These are phyloP conservation scores for Cyaniris semiargus DNA, from an alignment of 2,888 invertebrate species.

Conservation along the genomic window DNA sequence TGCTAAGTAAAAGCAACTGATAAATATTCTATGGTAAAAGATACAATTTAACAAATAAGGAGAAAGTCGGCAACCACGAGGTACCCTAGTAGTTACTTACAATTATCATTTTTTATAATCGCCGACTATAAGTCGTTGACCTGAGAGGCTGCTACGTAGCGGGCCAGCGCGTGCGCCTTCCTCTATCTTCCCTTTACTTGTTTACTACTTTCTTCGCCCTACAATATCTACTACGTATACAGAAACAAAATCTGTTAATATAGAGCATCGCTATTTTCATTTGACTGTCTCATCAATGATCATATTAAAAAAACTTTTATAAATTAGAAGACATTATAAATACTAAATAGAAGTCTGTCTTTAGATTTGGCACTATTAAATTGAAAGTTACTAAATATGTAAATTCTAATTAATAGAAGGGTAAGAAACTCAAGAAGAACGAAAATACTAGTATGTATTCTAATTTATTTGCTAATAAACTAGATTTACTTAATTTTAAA, in stretches of 20 bases:
- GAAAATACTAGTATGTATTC: not conserved
- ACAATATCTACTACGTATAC: constrained; percentile 43
- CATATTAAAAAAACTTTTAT: too few relatives aligned
- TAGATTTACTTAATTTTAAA: not conserved
- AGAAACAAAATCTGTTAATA: not conserved
- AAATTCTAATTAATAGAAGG: too few relatives aligned
- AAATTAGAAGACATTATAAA: too few relatives aligned
- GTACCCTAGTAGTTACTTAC: constrained; percentile 46
- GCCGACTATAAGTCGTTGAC: constrained; percentile 70
- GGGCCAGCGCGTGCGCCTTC: constrained; percentile 67
- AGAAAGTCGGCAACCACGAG: constrained; percentile 37
- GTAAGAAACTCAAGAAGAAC: not conserved
- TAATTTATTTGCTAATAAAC: not conserved
- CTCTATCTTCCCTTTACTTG: constrained; percentile 61
- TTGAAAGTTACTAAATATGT: not conserved
- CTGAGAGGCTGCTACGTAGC: constrained; percentile 73
- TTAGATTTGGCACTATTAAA: too few relatives aligned
- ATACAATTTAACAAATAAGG: constrained; percentile 32
- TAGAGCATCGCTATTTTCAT: not conserved
- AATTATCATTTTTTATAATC: constrained; percentile 76
- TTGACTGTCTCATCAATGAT: not conserved
- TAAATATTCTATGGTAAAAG: too few relatives aligned
- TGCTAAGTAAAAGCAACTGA: not conserved
- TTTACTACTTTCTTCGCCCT: constrained; percentile 49
- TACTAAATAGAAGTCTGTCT: too few relatives aligned